A percentile compares a stretch with the other conserved stretches of the same genome.
These are phyloP conservation scores for Deroplatys truncata DNA, from an alignment of 2,888 invertebrate genomes.

Conservation along the genomic window DNA sequence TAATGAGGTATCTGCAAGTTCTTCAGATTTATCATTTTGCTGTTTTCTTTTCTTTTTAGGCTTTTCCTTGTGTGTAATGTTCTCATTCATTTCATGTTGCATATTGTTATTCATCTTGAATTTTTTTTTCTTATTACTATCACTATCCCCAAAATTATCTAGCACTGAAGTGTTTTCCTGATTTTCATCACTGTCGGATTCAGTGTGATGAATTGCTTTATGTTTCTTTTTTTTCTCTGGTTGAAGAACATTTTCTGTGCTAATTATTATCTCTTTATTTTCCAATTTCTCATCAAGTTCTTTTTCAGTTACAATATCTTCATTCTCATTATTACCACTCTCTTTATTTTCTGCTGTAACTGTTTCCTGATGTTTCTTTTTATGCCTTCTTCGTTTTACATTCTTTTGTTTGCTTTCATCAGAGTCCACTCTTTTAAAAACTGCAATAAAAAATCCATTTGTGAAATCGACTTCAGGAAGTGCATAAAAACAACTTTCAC, in stretches of 20 bases:
- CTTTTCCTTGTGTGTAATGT: not conserved
- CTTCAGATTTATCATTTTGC: not conserved
- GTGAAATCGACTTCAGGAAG: constrained; percentile 72
- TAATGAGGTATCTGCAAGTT: not conserved
- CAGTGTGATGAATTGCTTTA: not conserved
- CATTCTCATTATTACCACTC: constrained; percentile 29
- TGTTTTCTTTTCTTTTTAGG: not conserved
- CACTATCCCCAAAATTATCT: not conserved
- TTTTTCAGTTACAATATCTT: constrained; percentile 24
- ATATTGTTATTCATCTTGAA: not conserved
- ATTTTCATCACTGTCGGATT: not conserved
- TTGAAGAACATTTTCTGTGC: not conserved
- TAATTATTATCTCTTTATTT: not conserved
- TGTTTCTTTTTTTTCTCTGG: not conserved
- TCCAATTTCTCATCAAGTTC: not conserved
- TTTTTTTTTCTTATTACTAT: not conserved
- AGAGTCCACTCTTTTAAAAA: constrained; percentile 58
- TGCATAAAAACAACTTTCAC: constrained; percentile 73
- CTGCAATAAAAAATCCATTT: constrained; percentile 93
- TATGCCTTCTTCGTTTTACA: constrained; percentile 17
- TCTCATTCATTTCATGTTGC: not conserved
- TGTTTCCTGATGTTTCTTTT: constrained; percentile 21
- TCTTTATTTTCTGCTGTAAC: constrained; percentile 12
- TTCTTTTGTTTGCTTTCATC: constrained; percentile 8
- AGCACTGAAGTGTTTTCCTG: not conserved